Base-by-base conservation (phyloP, 2,113 vertebrate species). In the Oncorhynchus masou region DNA sequence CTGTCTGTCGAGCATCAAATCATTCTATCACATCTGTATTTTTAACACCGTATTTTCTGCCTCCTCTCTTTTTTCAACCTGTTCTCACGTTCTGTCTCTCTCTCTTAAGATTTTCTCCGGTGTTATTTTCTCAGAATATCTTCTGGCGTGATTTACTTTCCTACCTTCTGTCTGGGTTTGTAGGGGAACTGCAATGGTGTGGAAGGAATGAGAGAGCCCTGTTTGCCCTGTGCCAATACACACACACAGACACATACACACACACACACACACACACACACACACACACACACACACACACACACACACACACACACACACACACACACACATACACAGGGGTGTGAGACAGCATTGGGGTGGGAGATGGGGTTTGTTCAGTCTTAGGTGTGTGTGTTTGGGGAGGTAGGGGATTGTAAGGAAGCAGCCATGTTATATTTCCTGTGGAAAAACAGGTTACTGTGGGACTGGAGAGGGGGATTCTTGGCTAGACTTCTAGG, bases 131-230 rank as follows among this genome's bases (percentile, higher is more conserved):
- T 45, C 39, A 11, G 39, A 45, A 45, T 11, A 45, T 45, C 9
- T 45, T 9, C 39, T 45, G 39, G 39, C 2, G 9, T 11, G 0
- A 45, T 45, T 45, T 9, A 48, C 73, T 69, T 49, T 65, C 34
- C 15, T 11, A 9, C 39, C 54, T 64, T 54, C 57, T 60, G 57
- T 60, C 57, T 60, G n/a, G 57, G 16, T 60, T n/a, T 19, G 15
- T 19, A 60, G n/a, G n/a, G 16, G 6, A 16, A 19, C n/a, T 60
- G 57, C 57, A 19, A 60, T 60, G n/a, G 8, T 67, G 27, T 67
- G 65, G 27, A 67, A 67, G 27, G 65, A 67, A 67, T 67, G 25
- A 67, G 27, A 67, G 65, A 67, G 65, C 65, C 12, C 65, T 67
- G 65, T 67, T 67, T 67, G 27, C 25, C 4, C 15, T 7, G 27